phyloP scores from a whole-genome alignment of 2,797 vertebrate genomes.

The Gymnodraco acuticeps region DNA sequence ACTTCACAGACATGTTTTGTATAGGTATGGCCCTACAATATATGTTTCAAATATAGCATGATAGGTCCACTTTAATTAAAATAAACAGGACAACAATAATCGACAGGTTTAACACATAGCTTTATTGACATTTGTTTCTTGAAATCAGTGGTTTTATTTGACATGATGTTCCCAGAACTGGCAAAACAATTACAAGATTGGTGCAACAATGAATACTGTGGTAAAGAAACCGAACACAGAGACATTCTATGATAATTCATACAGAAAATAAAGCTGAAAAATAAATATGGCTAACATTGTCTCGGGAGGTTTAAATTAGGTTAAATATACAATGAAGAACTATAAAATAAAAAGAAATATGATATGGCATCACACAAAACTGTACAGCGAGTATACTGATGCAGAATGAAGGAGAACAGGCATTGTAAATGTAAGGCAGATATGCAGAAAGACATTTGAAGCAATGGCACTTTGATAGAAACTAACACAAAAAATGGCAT shows the following conservation, averaged over 20 bases:
- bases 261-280: constrained; percentile 57
- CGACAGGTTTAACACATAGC: background rate
- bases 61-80: background rate
- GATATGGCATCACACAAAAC: constrained; percentile 2
- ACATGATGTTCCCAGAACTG: background rate
- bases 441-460: constrained; percentile 12
- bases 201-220: background rate
- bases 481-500: background rate
- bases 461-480: constrained; percentile 21
- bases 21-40: too few species aligned
- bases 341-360: constrained; percentile 16
- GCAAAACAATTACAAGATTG: constrained; percentile 10
- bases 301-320: constrained; percentile 45
- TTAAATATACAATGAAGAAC: constrained; percentile 23
- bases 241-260: constrained; percentile 8
- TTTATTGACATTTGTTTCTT: constrained; percentile 30
- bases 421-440: constrained; percentile 13
- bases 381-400: constrained; percentile 13
- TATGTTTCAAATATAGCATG: too few species aligned
- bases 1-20: too few species aligned
- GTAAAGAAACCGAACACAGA: constrained; percentile 7
- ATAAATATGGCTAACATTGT: constrained; percentile 26
- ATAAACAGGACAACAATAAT: background rate
- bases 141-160: constrained; percentile 15
- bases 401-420: background rate